These are phyloP conservation scores for Bradypodion ventrale DNA, from an alignment of 2,797 vertebrate genomes.

Conservation along the genomic window DNA sequence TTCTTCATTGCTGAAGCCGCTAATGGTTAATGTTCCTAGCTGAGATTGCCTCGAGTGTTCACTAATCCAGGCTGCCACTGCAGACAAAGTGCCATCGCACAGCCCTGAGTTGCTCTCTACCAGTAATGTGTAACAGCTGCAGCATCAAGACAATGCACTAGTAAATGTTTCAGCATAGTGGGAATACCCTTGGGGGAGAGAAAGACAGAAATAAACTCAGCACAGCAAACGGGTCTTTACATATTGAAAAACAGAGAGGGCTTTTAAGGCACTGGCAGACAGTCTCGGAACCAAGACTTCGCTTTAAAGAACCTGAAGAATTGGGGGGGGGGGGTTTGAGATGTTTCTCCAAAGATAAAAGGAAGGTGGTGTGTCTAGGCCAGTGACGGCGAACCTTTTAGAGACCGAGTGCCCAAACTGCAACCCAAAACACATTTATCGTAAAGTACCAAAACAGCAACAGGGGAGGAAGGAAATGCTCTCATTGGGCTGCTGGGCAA, in stretches of 20 bases:
- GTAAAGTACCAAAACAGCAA: no score
- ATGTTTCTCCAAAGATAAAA: no score
- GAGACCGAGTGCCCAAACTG: no score
- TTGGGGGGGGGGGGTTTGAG: no score
- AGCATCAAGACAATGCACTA: constrained; percentile 46
- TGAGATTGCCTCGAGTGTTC: constrained; percentile 42
- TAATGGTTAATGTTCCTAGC: constrained; percentile 38
- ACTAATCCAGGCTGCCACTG: constrained; percentile 45
- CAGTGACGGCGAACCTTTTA: no score
- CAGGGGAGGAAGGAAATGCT: no score
- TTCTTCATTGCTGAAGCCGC: constrained; percentile 44
- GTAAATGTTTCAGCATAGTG: constrained; percentile 30
- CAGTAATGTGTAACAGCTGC: constrained; percentile 50
- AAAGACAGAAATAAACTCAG: constrained; percentile 54
- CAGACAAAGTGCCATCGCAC: constrained; percentile 40
- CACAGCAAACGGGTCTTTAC: constrained; percentile 21
- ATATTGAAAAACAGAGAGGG: constrained; percentile 11
- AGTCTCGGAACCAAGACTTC: not conserved
- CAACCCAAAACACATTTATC: no score
- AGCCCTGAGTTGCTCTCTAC: constrained; percentile 36
- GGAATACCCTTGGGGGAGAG: constrained; percentile 33
- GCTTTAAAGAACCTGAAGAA: no score
- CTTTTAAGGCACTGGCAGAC: not conserved
- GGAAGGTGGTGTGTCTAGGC: no score
- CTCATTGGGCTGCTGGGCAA: no score